Base-by-base conservation (phyloP, 1,140 invertebrate genomes). In the Ceratitis capitata region DNA sequence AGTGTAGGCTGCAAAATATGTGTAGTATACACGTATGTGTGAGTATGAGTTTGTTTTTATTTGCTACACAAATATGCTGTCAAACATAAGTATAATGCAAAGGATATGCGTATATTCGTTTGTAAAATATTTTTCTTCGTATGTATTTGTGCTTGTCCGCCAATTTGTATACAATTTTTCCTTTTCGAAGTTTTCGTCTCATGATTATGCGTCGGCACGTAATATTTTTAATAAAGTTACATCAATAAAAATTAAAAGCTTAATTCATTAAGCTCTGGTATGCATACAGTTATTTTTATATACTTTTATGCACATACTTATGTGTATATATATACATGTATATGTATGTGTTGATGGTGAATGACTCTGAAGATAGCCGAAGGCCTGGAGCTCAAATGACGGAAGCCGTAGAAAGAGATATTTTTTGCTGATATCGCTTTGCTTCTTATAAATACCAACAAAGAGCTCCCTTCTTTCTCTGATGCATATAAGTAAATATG, bases 151-250 rank as follows among this genome's bases (percentile, higher is more conserved):
- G 35, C 64, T 7, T n/a, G 16, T 42, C 0, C n/a, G 26, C 39
- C 51, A 49, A 49, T 83, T 53, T 82, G 45, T 82, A 14, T 32
- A 82, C 39, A 39, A 49, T 83, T 35, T 83, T 83, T 2, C 23
- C 35, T 47, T 10, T 49, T 3, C 82, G 53, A 83, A 56, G 5
- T 26, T 83, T 83, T 23, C 47, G 45, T 53, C 53, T 61, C 84
- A 85, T 85, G 47, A 85, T 85, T 85, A 85, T 85, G 84, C 84
- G 61, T 39, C 45, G 29, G 32, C 84, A 85, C 84, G 84, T 85
- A 85, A 85, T 85, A 85, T 85, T 85, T 85, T 85, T 85, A 85
- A 85, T 85, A 85, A 85, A 85, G 84, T 85, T 85, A 85, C 61
- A 78, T 85, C 84, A 85, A 74, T 85, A 74, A 85, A 84, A 84